Base-by-base conservation (phyloP, 1,140 invertebrate species). In the Vollenhovia emeryi region DNA sequence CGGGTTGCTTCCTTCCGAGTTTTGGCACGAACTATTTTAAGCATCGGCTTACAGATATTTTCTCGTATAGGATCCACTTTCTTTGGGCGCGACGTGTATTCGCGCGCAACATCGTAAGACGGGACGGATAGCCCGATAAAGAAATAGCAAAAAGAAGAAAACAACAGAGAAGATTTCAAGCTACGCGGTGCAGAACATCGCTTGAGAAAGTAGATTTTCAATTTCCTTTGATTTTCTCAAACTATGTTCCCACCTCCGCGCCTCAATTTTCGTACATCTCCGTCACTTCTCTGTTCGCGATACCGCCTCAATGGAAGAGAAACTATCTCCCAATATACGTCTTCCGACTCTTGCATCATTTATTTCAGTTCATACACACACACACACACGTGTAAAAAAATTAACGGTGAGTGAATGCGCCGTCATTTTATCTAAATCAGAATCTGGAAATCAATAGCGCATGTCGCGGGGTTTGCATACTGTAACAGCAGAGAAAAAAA, bases 381-480 rank as follows among this genome's bases (percentile, higher is more conserved):
- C 40, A 60, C 18, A 45, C 15, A 33, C 15, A 33, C 5, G 27
- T 40, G n/a, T 71, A 13, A 59, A 21, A 43, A 68, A 43, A 69
- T 71, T 66, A 55, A 55, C 45, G 60, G 11, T 59, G 52, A 33
- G 8, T 55, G 13, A 50, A 57, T 76, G 15, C 57, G 45, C 68
- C 18, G 13, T 79, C 36, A 11, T 55, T 24, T 80, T 91, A 92
- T 91, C 91, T 87, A 89, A 92, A 90, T 91, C 90, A 86, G 88
- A 91, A 92, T 92, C 91, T 91, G 24, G 78, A 90, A 91, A 92
- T 91, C 91, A 90, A 90, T 89, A 89, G 89, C 86, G 74, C 89
- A 83, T 90, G 66, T 86, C 43, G 59, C 4, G 4, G 33, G 74
- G 71, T 55, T 69, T 75, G 62, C 64, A 43, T 80, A 24, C 2